phyloP scores from a whole-genome alignment of 1,140 invertebrate species.

The Schlechtendalia chinensis region DNA sequence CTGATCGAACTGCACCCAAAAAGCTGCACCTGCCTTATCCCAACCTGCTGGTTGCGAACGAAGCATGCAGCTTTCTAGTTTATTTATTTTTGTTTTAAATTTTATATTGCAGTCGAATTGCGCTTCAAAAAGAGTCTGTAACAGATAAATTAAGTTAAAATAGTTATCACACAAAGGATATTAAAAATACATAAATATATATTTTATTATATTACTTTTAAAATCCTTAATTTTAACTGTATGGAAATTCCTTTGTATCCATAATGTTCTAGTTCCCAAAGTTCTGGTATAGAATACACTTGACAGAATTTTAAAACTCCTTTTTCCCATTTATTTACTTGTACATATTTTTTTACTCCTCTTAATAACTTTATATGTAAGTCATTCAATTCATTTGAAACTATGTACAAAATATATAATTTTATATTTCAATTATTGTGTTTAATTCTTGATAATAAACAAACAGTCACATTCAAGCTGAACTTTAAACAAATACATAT shows the following conservation, averaged over 20 bases:
- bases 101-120: constrained; percentile 93
- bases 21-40: constrained; percentile 83
- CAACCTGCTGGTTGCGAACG: constrained; percentile 82
- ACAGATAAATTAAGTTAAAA: constrained; percentile 52
- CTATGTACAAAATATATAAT: constrained; percentile 61
- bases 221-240: constrained; percentile 79
- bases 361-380: constrained; percentile 86
- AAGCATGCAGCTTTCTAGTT: constrained; percentile 73
- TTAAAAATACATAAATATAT: constrained; percentile 24
- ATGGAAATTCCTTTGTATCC: constrained; percentile 90
- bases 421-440: not conserved
- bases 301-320: constrained; percentile 88
- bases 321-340: constrained; percentile 86
- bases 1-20: constrained; percentile 90
- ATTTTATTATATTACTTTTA: constrained; percentile 75
- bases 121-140: constrained; percentile 81
- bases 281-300: constrained; percentile 81
- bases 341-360: constrained; percentile 79
- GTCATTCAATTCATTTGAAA: constrained; percentile 74
- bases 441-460: too few relatives aligned
- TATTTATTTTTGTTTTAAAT: constrained; percentile 90
- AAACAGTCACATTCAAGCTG: too few relatives aligned
- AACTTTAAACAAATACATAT: too few relatives aligned
- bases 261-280: constrained; percentile 93
- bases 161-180: not conserved